A percentile compares a stretch with the other conserved stretches of the same genome.
phyloP scores from a whole-genome alignment of 2,797 vertebrate genomes.

The Gallinago stenura region DNA sequence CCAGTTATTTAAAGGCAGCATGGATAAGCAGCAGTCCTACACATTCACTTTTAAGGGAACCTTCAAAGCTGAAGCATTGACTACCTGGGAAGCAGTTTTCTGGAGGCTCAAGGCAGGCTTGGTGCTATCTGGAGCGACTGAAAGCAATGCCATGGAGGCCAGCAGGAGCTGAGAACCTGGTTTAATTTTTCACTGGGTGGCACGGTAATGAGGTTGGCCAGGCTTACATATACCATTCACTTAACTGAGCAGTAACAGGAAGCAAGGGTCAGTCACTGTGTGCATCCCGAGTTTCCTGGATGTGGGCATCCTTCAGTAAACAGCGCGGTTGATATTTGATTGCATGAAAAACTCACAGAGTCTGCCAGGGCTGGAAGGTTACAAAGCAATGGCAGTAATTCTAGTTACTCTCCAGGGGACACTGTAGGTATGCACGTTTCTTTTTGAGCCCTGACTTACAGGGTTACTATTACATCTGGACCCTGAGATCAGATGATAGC shows the following conservation, averaged over 20 bases:
- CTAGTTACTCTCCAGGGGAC: too few relatives aligned
- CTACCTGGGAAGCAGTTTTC: neutral
- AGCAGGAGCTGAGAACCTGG: neutral
- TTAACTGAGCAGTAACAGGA: neutral
- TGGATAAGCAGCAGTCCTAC: neutral
- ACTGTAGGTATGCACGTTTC: rapidly evolving
- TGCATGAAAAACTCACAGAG: neutral
- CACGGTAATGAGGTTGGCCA: rapidly evolving
- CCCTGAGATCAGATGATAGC: neutral
- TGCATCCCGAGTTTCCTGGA: neutral
- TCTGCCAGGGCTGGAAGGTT: neutral
- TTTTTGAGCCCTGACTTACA: neutral
- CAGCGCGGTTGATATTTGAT: neutral
- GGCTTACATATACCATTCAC: neutral
- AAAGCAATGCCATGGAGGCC: neutral
- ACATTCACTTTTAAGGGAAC: neutral
- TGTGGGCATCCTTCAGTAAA: neutral
- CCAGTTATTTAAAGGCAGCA: neutral
- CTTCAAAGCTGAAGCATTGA: neutral
- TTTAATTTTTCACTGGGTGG: neutral
- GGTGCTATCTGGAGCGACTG: neutral
- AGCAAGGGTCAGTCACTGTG: rapidly evolving
- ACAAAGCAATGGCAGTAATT: neutral
- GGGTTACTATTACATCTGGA: neutral
- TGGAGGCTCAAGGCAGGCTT: neutral